Base-by-base conservation (phyloP, 2,888 invertebrate species). In the Drosophila affinis region DNA sequence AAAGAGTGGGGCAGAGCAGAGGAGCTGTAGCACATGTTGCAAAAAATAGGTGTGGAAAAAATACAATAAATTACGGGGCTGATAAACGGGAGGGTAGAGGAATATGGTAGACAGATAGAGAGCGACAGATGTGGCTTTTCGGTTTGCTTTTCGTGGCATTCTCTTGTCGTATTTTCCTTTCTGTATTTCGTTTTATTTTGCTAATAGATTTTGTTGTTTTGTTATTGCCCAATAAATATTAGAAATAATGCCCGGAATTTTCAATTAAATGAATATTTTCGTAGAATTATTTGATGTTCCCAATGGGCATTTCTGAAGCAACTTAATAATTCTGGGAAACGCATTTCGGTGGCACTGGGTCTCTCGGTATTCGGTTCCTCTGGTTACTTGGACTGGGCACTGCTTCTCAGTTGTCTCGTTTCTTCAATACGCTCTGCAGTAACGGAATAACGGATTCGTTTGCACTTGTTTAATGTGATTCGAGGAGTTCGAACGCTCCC, bases 1-100 rank as follows among this genome's bases (percentile, higher is more conserved):
- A 49, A 27, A 18, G 18, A 59, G 51, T 53, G n/a, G 1, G 12
- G 17, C 27, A 44, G 39, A 18, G 18, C 18, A 18, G 18, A 18
- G 18, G 34, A 56, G 12, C 44, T 45, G 27, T 29, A 71, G 72
- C 61, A 72, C 72, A 46, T 62, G 48, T 54, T 55, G 53, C 62
- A 62, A 63, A 72, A 72, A 73, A 69, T 44, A 49, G 49, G 49
- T 32, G 67, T 51, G 45, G 45, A 52, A 67, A 17, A 18, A 68
- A 67, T 52, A 63, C 62, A 68, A 63, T 68, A 63, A 63, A 67
- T 67, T 52, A 52, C 63, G 52, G 67, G 52, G 67, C 10, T 45
- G 68, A 63, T 67, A 63, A 63, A 67, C 52, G 52, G 12, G 49
- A 24, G 51, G 18, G 18, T 10, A 4, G 9, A 0, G 9, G 48